Conservation (phyloP, 2,888 invertebrate genomes). For the Cyclophora albipunctata region DNA sequence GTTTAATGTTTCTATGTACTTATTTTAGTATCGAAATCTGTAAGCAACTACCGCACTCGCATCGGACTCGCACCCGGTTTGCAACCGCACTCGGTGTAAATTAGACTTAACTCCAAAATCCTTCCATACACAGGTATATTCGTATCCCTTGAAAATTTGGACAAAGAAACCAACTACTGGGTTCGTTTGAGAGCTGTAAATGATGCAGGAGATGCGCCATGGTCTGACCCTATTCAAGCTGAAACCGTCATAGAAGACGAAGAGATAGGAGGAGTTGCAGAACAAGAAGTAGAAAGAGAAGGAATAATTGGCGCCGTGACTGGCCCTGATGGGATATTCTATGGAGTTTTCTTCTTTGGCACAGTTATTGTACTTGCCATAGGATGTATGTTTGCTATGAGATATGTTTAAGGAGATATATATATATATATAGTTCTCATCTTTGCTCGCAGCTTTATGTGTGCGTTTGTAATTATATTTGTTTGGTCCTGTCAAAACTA, state of each 20-base stretch:
- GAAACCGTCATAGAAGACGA: constrained; percentile 20
- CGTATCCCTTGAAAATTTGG: constrained; percentile 24
- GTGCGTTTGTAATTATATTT: too few species aligned
- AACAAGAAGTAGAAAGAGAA: constrained; percentile 12
- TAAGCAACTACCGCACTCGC: too few species aligned
- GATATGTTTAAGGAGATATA: constrained; percentile 29
- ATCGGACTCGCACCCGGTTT: too few species aligned
- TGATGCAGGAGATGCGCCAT: constrained; percentile 39
- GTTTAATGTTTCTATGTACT: too few species aligned
- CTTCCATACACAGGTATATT: too few species aligned
- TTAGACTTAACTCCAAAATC: too few species aligned
- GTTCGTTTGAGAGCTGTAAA: constrained; percentile 41
- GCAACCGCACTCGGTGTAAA: too few species aligned
- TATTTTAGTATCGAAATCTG: too few species aligned
- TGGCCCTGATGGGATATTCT: constrained; percentile 28
- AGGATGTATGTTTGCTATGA: constrained; percentile 42
- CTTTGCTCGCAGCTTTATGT: background rate
- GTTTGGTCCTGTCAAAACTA: too few species aligned
- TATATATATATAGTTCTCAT: background rate
- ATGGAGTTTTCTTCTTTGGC: constrained; percentile 50
- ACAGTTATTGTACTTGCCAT: constrained; percentile 40
- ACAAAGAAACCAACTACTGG: constrained; percentile 43
- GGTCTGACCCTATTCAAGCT: constrained; percentile 35
- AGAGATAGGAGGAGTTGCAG: constrained; percentile 10
- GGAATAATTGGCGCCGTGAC: constrained; percentile 4